phyloP scores from a whole-genome alignment of 2,113 vertebrate genomes.

The Pteropus alecto region DNA sequence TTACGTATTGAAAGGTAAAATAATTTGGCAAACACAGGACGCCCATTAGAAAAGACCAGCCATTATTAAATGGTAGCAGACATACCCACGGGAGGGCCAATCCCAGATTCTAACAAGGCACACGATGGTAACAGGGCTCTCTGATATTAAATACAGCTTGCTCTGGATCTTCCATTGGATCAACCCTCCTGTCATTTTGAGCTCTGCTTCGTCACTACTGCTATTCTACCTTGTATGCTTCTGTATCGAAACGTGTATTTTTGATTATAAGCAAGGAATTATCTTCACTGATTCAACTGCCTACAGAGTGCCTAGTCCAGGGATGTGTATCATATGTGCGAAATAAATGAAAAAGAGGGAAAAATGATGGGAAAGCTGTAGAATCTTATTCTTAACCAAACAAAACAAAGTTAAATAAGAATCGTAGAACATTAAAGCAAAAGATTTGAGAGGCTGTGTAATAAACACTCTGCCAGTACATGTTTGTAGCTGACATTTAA shows the following conservation, averaged over 20 bases:
- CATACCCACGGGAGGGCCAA: not conserved
- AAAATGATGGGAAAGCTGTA: not conserved
- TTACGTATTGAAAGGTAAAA: constrained; percentile 55
- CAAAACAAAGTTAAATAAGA: not conserved
- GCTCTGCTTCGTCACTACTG: not conserved
- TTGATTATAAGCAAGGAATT: not conserved
- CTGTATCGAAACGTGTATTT: not conserved
- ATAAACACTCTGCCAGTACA: not conserved
- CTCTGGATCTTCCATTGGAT: not conserved
- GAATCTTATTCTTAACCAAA: not conserved
- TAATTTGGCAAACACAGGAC: constrained; percentile 25
- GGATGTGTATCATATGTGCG: not conserved
- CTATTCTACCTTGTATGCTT: not conserved
- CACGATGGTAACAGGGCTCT: not conserved
- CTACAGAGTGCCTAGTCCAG: not conserved
- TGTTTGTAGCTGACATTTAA: not conserved
- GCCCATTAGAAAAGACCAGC: not conserved
- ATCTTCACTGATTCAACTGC: not conserved
- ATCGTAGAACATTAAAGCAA: not conserved
- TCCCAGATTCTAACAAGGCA: not conserved
- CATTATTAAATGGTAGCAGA: not conserved
- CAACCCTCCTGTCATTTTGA: not conserved
- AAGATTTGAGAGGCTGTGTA: not conserved
- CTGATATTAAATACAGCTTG: not conserved
- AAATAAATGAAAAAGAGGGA: not conserved